phyloP scores from a whole-genome alignment of 30 jellyfish, hydroid and myxozoan genomes.

The Aurelia sp. region DNA sequence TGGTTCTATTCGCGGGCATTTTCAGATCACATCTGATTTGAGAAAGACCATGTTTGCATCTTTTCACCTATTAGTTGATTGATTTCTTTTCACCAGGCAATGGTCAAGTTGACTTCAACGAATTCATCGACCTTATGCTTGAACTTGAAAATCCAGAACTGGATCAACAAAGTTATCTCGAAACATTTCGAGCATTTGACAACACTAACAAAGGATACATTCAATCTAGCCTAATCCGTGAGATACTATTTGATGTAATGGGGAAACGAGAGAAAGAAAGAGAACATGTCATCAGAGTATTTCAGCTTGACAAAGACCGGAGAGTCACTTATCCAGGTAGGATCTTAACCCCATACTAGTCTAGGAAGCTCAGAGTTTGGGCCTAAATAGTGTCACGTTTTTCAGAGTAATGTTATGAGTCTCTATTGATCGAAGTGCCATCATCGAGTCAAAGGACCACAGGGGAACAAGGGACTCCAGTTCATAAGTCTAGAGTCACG shows the following conservation, averaged over 20 bases:
- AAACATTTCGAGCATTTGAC: slow-evolving; percentile 65
- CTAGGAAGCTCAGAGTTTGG: too few relatives aligned
- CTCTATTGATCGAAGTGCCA: too few relatives aligned
- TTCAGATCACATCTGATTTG: too few relatives aligned
- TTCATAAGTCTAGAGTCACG: too few relatives aligned
- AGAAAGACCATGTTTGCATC: too few relatives aligned
- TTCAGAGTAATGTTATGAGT: too few relatives aligned
- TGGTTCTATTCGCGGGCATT: background rate
- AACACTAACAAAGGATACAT: slow-evolving; percentile 64
- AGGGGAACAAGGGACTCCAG: too few relatives aligned
- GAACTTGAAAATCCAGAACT: slow-evolving; percentile 47
- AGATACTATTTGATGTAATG: slow-evolving; percentile 42
- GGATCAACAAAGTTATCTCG: slow-evolving; percentile 37
- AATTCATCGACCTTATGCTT: slow-evolving; percentile 71
- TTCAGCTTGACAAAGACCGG: slow-evolving; percentile 43
- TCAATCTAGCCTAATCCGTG: slow-evolving; percentile 37
- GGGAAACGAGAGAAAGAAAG: slow-evolving; percentile 51
- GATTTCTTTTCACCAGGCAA: slow-evolving; percentile 33
- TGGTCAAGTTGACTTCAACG: slow-evolving; percentile 80
- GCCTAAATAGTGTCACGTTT: too few relatives aligned
- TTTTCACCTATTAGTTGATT: too few relatives aligned
- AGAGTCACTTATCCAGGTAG: slow-evolving; percentile 47
- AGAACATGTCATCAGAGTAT: slow-evolving; percentile 42
- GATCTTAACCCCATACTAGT: too few relatives aligned
- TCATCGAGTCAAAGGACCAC: too few relatives aligned